Evolutionary conservation across 2,797 vertebrate genomes (phyloP), one percentile per base, ranked within the genome.

Genomic region (Aplochiton taeniatus): DNA sequence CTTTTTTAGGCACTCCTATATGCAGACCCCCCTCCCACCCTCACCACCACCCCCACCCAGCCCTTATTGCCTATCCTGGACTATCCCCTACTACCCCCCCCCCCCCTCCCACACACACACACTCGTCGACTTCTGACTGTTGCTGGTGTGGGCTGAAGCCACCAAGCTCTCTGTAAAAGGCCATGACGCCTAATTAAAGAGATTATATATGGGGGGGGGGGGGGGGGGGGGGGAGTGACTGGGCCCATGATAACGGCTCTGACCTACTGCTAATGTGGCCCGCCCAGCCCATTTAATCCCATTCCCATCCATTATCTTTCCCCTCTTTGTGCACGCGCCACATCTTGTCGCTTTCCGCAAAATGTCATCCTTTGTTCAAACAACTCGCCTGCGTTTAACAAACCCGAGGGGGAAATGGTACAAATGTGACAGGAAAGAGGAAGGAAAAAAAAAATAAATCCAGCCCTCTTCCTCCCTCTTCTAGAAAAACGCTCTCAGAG

Each of bases 141-240:
- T 19, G 17, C 13, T 9, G 48, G 11, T 4, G 14, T 48, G 10
- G 58, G 18, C 11, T 51, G 51, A 10, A 51, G 55, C 20, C 46
- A 43, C 12, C 68, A 1, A 51, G 67, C 59, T 68, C 68, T 70
- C 73, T n/a, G 73, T 81, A 76, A 76, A 82, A 71, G 47, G 67
- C 61, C 65, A 88, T 79, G 82, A 85, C 79, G 75, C 73, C 87
- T 90, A 89, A 90, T 90, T 90, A 90, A 85, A 83, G 68, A 83
- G 83, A 91, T 92, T 88, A 87, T n/a, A n/a, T n/a, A n/a, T n/a
- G n/a, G n/a, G n/a, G n/a, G n/a, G 83, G 86, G 74, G 74, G 75
- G 77, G 6, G 31, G 31, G 31, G 31, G 31, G 31, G 76, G 78
- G 75, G 77, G 80, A 87, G 85, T 87, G 86, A 88, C 75, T 89